Evolutionary conservation across 1,140 invertebrate species (phyloP).

Genomic region (Pseudomyrmex gracilis): DNA sequence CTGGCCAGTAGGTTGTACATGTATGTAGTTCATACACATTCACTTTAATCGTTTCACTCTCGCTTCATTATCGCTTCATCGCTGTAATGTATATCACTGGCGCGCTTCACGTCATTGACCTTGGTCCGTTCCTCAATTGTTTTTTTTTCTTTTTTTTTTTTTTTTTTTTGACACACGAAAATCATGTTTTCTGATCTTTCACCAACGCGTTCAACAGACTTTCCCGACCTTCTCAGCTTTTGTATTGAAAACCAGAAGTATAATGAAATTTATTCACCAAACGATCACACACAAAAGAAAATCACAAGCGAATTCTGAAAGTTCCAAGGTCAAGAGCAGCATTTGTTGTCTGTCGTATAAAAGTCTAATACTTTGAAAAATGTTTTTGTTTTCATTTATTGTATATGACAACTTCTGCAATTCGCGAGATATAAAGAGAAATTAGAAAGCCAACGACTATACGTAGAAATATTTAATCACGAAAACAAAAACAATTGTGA

Average conservation of each 20-base stretch:
- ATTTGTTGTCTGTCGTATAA: slow-evolving; percentile 54
- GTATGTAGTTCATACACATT: slow-evolving; percentile 15
- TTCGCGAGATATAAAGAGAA: not conserved
- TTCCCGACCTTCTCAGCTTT: not conserved
- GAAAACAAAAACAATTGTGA: slow-evolving; percentile 29
- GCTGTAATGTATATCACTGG: slow-evolving; percentile 53
- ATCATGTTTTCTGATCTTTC: slow-evolving; percentile 12
- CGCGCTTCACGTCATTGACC: slow-evolving; percentile 61
- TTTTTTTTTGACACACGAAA: not conserved
- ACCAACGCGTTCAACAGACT: not conserved
- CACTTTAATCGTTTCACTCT: slow-evolving; percentile 53
- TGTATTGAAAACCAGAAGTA: too few relatives aligned
- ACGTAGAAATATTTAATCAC: not conserved
- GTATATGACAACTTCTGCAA: not conserved
- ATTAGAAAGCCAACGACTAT: slow-evolving; percentile 17
- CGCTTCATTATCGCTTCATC: slow-evolving; percentile 71
- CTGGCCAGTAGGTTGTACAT: slow-evolving; percentile 69
- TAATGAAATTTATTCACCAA: too few relatives aligned
- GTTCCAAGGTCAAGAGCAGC: slow-evolving; percentile 61
- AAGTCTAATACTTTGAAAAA: not conserved
- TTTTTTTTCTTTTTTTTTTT: too few relatives aligned
- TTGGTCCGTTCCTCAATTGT: slow-evolving; percentile 46
- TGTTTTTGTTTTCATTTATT: slow-evolving; percentile 7
- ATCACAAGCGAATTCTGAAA: not conserved
- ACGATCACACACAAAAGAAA: too few relatives aligned